Evolutionary conservation across 2,888 invertebrate species (phyloP), one percentile per base, ranked within the genome.

Genomic region (Eupithecia centaureata): DNA sequence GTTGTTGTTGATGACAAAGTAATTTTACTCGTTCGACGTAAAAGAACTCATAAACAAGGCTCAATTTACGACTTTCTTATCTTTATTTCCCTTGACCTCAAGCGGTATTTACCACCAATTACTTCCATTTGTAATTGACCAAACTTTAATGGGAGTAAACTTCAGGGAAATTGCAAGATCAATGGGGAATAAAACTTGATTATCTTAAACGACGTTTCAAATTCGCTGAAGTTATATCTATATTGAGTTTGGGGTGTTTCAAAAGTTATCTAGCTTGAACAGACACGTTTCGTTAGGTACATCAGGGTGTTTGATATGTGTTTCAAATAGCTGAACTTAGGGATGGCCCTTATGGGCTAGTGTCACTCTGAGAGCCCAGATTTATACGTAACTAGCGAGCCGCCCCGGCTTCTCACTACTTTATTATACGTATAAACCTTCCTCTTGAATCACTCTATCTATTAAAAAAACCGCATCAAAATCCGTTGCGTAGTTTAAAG

Each of bases 171-270:
- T 72, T 75, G 68, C 60, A 73, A 73, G 68, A 73, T 73, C 71
- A 75, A 72, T 72, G 65, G 66, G 69, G 71, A 73, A 73, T 75
- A 75, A 75, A 75, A 73, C 73, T 71, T 73, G 70, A 75, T 75
- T 73, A 75, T 75, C 75, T 72, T 69, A 73, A 71, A 70, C 68
- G 75, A 72, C 72, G 63, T 72, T 75, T 72, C 61, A 68, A 73
- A 75, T 72, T 68, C 68, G 71, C 68, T 71, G 61, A 75, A 75
- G 72, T 75, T 73, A 73, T 75, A 73, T 73, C 73, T 73, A 73
- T 75, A 73, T 73, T 67, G 73, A 75, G 75, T 75, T 75, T 71
- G 62, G 59, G 56, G 65, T 56, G 52, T 67, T 57, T 67, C 63
- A 56, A 61, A 58, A 38, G 28, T 54, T 30, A n/a, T 27, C 28